Conservation (phyloP, 2,797 vertebrate genomes). For the Lateolabrax maculatus region DNA sequence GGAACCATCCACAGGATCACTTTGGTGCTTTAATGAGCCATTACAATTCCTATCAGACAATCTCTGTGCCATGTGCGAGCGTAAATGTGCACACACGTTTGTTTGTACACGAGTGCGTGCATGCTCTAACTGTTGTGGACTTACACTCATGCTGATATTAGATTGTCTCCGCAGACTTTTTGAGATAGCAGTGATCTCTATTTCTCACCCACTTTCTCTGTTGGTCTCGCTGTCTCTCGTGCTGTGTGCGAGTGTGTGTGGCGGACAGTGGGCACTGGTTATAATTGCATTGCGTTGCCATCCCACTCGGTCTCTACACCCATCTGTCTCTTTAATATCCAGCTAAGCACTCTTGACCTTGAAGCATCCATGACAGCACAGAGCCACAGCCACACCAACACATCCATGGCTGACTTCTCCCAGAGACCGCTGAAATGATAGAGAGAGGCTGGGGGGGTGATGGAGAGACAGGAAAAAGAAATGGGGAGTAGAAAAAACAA, state of each 20-base stretch:
- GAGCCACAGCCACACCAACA: conserved; percentile 53
- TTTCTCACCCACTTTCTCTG: conserved; percentile 62
- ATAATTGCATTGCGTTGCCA: conserved; percentile 79
- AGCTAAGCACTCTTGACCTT: conserved; percentile 85
- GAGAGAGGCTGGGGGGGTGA: conserved; percentile 39
- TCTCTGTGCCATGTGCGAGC: conserved; percentile 56
- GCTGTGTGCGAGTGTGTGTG: conserved; percentile 20
- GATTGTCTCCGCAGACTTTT: conserved; percentile 72
- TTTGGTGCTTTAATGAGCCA: conserved; percentile 85
- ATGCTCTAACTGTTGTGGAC: conserved; percentile 65
- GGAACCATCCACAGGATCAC: conserved; percentile 77
- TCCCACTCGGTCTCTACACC: conserved; percentile 72
- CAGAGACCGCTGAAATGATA: conserved; percentile 42
- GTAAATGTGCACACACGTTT: conserved; percentile 31
- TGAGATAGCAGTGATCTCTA: conserved; percentile 66
- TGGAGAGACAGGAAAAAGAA: conserved; percentile 40
- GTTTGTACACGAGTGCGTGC: conserved; percentile 53
- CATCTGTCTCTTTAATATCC: conserved; percentile 82
- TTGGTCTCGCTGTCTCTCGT: conserved; percentile 18
- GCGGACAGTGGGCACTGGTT: conserved; percentile 67
- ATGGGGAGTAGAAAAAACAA: conserved; percentile 62
- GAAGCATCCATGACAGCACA: conserved; percentile 67
- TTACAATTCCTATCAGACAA: conserved; percentile 84
- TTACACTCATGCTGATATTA: conserved; percentile 69
- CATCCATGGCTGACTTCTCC: conserved; percentile 57